These are phyloP conservation scores for Pyrocoelia pectoralis DNA, from an alignment of 2,888 invertebrate species.

Conservation along the genomic window DNA sequence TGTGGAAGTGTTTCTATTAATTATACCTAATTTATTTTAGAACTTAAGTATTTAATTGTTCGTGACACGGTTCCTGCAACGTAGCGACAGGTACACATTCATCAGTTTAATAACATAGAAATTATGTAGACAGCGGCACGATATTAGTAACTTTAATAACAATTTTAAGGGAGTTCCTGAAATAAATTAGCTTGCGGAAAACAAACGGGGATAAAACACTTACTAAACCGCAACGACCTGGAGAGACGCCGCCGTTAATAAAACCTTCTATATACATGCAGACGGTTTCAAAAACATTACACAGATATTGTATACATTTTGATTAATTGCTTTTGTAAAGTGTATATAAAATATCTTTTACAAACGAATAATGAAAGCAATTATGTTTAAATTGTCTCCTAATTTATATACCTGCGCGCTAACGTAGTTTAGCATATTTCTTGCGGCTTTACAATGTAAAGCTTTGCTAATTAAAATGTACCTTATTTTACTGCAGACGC, in stretches of 20 bases:
- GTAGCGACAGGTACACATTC: not conserved
- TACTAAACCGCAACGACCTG: constrained; percentile 23
- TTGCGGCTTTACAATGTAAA: too few species aligned
- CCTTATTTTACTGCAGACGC: too few species aligned
- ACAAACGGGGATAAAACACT: constrained; percentile 21
- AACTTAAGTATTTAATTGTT: not conserved
- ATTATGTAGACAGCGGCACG: constrained; percentile 19
- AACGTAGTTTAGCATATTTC: too few species aligned
- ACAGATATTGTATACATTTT: constrained; percentile 6
- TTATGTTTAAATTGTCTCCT: not conserved
- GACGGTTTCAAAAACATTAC: constrained; percentile 14
- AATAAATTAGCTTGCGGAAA: constrained; percentile 24
- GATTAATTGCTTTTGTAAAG: constrained; percentile 2
- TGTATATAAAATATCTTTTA: not conserved
- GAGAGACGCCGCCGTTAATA: constrained; percentile 15
- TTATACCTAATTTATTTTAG: not conserved
- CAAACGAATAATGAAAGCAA: not conserved
- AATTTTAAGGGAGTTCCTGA: constrained; percentile 24
- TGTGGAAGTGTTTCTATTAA: not conserved
- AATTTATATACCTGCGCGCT: too few species aligned
- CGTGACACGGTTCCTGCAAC: not conserved
- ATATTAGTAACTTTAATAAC: constrained; percentile 28
- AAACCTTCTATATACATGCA: constrained; percentile 7
- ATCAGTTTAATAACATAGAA: constrained; percentile 20
- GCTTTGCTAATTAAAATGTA: too few species aligned